Base-by-base conservation (phyloP, 2,888 invertebrate genomes). In the Agrilus mali region DNA sequence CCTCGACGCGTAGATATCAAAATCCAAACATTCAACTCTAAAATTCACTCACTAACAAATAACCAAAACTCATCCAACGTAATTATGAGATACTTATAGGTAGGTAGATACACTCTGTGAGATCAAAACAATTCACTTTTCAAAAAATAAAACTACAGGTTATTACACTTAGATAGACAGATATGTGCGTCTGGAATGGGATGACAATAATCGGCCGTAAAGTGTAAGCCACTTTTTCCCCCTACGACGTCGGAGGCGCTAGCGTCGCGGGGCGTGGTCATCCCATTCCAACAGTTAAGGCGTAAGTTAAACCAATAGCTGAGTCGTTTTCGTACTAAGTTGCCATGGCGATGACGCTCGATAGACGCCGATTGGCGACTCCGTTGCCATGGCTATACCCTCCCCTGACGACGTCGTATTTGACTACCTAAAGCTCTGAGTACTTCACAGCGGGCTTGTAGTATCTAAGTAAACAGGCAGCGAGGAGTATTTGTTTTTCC, bases 401-500 rank as follows among this genome's bases (percentile, higher is more conserved):
- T 56, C 61, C 61, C 61, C 58, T 59, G 56, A 50, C 55, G 49
- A 55, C 58, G 55, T 56, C 53, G 61, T 66, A 64, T 66, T 66
- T 66, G 66, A 66, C 65, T 66, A 66, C 65, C 65, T 64, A 66
- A 66, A 66, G 67, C 66, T 66, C 63, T 62, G 61, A 65, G 67
- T 66, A 67, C 67, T 67, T 66, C 66, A 67, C 64, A 64, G 60
- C 63, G 50, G 59, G 65, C 66, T 66, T 66, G 66, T 67, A 67
- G 67, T 67, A 66, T 67, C 67, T 67, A 66, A 65, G 67, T 66
- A 67, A 67, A 67, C 67, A 67, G 64, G 62, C 63, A 61, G 64
- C 66, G 61, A 66, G 66, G 66, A 67, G 65, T 71, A 70, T 71
- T 71, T 71, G 70, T 69, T 71, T 70, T 71, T 70, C 68, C 70